These are phyloP conservation scores for Procambarus virginalis DNA, from an alignment of 1,140 invertebrate genomes.

Conservation along the genomic window DNA sequence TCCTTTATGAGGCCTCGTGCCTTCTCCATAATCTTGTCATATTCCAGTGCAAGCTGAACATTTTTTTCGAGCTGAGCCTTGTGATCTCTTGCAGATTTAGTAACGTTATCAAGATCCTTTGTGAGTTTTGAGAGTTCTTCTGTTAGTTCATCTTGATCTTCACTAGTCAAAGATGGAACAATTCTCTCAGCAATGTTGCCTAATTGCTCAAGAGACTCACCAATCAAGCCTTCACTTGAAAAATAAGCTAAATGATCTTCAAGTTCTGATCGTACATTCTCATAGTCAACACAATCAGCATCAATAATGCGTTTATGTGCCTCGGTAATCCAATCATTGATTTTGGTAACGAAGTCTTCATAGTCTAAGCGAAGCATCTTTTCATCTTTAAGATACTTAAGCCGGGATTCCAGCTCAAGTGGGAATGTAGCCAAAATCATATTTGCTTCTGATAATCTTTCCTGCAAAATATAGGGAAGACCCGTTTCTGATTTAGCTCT, in stretches of 20 bases:
- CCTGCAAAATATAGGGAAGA: slow-evolving; percentile 68
- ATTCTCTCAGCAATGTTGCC: slow-evolving; percentile 89
- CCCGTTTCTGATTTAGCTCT: slow-evolving; percentile 64
- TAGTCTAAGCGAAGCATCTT: slow-evolving; percentile 83
- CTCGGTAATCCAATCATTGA: slow-evolving; percentile 89
- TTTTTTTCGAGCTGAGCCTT: slow-evolving; percentile 62
- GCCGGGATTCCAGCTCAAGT: slow-evolving; percentile 64
- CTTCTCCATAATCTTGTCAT: slow-evolving; percentile 83
- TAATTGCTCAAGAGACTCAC: slow-evolving; percentile 86
- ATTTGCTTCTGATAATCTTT: slow-evolving; percentile 69
- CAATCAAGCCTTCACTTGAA: slow-evolving; percentile 83
- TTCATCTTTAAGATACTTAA: slow-evolving; percentile 85
- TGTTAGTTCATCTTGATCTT: slow-evolving; percentile 87
- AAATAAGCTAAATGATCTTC: slow-evolving; percentile 92
- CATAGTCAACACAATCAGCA: slow-evolving; percentile 89
- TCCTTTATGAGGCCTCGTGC: slow-evolving; percentile 83
- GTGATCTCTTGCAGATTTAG: slow-evolving; percentile 72
- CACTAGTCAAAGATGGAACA: slow-evolving; percentile 85
- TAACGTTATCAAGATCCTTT: slow-evolving; percentile 67
- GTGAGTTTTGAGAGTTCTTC: slow-evolving; percentile 77
- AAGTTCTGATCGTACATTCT: slow-evolving; percentile 86
- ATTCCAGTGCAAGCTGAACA: slow-evolving; percentile 76
- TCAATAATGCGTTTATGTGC: slow-evolving; percentile 85
- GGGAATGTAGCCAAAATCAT: slow-evolving; percentile 68
- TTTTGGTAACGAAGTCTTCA: slow-evolving; percentile 76